A percentile compares a stretch with the other conserved stretches of the same genome.
These are phyloP conservation scores for Piaya cayana DNA, from an alignment of 2,113 vertebrate genomes.

Conservation along the genomic window DNA sequence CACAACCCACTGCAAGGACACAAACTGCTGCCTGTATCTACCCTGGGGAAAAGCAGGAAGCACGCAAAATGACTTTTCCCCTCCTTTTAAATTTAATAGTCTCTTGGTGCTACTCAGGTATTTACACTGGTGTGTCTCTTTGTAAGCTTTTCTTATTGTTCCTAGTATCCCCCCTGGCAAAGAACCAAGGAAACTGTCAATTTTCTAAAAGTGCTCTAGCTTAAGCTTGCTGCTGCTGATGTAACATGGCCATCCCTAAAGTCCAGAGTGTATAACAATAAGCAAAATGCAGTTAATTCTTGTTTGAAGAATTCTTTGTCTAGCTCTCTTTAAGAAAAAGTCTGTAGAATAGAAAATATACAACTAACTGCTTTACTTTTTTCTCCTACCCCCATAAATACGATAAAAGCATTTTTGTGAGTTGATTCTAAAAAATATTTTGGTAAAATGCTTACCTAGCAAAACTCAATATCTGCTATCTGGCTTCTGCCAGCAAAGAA, in stretches of 20 bases:
- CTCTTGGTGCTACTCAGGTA: constrained; percentile 5
- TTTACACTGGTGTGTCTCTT: not conserved
- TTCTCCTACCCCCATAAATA: not conserved
- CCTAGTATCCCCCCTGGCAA: not conserved
- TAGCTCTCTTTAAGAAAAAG: not conserved
- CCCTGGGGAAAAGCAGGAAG: not conserved
- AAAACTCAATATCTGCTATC: not conserved
- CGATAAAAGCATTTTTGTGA: not conserved
- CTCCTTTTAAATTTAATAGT: not conserved
- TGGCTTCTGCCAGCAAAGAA: not conserved
- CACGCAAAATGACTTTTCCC: not conserved
- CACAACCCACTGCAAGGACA: not conserved
- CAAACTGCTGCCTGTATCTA: not conserved
- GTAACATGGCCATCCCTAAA: not conserved
- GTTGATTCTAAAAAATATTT: not conserved
- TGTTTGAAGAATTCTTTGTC: not conserved
- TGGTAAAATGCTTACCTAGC: not conserved
- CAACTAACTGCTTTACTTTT: not conserved
- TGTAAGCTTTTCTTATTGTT: constrained; percentile 11
- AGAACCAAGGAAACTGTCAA: not conserved
- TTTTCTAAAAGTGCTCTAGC: constrained; percentile 1
- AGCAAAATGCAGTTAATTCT: not conserved
- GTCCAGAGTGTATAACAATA: not conserved
- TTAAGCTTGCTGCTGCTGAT: not conserved
- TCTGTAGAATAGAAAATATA: not conserved